Percentiles rank a stretch among this genome's conserved stretches.
Evolutionary conservation across 2,888 invertebrate genomes (phyloP).

Genomic region (Pristionchus mayeri): DNA sequence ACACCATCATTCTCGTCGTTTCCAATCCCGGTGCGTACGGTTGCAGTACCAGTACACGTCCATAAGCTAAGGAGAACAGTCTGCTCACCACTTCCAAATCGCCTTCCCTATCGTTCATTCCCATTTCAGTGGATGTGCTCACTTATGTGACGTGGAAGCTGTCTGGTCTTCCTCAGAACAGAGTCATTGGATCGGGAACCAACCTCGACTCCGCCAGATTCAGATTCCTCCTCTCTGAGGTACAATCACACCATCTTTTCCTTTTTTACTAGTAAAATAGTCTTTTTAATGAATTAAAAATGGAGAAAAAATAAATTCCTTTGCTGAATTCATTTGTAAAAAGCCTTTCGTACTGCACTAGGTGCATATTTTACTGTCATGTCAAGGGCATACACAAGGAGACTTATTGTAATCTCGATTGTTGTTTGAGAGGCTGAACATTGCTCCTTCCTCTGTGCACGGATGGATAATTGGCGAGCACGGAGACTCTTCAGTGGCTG

Average conservation of each 20-base stretch:
- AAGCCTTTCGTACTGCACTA: background rate
- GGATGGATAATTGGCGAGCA: conserved; percentile 96
- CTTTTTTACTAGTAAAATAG: too few species aligned
- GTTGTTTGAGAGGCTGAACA: conserved; percentile 80
- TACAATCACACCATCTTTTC: conserved; percentile 63
- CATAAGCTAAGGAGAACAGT: too few species aligned
- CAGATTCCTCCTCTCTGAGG: conserved; percentile 89
- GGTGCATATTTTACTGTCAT: background rate
- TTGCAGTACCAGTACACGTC: conserved; percentile 33
- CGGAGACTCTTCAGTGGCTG: conserved; percentile 89
- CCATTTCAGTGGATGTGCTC: conserved; percentile 85
- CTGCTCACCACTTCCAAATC: too few species aligned
- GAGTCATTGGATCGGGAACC: conserved; percentile 92
- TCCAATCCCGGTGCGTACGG: conserved; percentile 85
- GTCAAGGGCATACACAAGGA: background rate
- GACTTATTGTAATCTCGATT: background rate
- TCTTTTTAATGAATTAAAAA: too few species aligned
- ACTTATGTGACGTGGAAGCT: conserved; percentile 96
- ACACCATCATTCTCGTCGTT: conserved; percentile 88
- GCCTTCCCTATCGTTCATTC: too few species aligned
- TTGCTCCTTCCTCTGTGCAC: conserved; percentile 89
- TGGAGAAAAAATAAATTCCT: background rate
- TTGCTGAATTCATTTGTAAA: background rate
- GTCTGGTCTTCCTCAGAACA: conserved; percentile 89
- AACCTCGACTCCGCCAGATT: conserved; percentile 93